These are phyloP conservation scores for Onychorhynchus coronatus DNA, from an alignment of 2,113 vertebrate species.

Conservation along the genomic window DNA sequence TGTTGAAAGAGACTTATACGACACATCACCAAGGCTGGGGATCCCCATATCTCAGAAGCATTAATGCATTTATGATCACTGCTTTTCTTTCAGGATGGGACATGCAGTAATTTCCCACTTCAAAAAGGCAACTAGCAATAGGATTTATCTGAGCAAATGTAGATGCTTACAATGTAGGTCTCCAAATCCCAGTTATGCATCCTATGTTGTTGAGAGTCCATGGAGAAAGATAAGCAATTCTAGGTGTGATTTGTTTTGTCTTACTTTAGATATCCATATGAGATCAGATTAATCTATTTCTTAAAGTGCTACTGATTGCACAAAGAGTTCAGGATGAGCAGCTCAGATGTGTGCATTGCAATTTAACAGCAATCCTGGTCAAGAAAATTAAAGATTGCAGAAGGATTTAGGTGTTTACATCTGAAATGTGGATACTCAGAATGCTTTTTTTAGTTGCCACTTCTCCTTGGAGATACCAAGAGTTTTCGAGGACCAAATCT, in stretches of 20 bases:
- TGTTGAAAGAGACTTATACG: not conserved
- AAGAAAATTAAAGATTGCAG: not conserved
- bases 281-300: not conserved
- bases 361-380: not conserved
- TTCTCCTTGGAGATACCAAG: constrained; percentile 16
- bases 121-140: not conserved
- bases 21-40: not conserved
- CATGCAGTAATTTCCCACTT: not conserved
- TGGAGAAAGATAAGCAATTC: not conserved
- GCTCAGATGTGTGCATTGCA: not conserved
- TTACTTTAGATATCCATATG: not conserved
- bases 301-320: not conserved
- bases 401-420: constrained; percentile 1
- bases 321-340: not conserved
- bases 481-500: not conserved
- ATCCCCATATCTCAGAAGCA: not conserved
- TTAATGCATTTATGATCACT: not conserved
- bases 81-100: not conserved
- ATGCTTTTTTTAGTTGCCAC: not conserved
- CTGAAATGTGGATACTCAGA: not conserved
- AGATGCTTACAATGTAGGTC: not conserved
- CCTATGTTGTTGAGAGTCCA: not conserved
- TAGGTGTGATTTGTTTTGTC: not conserved
- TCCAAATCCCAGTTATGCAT: not conserved
- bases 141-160: not conserved